Conservation (phyloP, 2,888 invertebrate species). For the Ormyrus thymus region DNA sequence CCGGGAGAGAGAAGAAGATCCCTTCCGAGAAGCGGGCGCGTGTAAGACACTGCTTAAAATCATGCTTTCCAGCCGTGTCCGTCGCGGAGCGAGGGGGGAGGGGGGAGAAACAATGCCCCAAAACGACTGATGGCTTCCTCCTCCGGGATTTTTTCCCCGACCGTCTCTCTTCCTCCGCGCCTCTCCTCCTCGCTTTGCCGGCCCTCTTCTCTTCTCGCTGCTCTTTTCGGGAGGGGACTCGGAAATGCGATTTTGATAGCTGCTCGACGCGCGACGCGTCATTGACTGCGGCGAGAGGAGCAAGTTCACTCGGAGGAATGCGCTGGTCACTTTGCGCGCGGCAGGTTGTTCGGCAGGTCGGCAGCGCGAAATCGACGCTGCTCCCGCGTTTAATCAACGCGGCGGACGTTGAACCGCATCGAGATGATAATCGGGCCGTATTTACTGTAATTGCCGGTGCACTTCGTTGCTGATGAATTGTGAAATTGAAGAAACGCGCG, state of each 20-base stretch:
- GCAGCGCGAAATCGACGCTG: neutral
- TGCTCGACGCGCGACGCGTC: neutral
- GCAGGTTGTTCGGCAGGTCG: neutral
- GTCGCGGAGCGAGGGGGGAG: neutral
- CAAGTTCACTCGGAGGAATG: too few species aligned
- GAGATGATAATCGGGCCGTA: neutral
- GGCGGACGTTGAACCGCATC: neutral
- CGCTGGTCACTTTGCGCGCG: too few species aligned
- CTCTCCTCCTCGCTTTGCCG: neutral
- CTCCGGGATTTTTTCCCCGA: neutral
- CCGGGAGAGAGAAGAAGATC: conserved; percentile 33
- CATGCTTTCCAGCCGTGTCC: conserved; percentile 70
- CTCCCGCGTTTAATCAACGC: neutral
- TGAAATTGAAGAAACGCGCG: too few species aligned
- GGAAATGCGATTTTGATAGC: conserved; percentile 30
- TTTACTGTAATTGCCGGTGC: too few species aligned
- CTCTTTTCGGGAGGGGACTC: too few species aligned
- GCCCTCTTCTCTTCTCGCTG: neutral
- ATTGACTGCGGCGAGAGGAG: too few species aligned
- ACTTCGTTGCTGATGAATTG: too few species aligned
- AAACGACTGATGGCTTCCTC: conserved; percentile 46
- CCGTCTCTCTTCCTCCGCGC: neutral
- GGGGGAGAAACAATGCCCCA: conserved; percentile 68
- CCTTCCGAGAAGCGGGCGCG: conserved; percentile 70
- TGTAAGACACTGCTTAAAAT: conserved; percentile 73